A percentile compares a stretch with the other conserved stretches of the same genome.
phyloP scores from a whole-genome alignment of 2,797 vertebrate genomes.

The Remorina albescens region DNA sequence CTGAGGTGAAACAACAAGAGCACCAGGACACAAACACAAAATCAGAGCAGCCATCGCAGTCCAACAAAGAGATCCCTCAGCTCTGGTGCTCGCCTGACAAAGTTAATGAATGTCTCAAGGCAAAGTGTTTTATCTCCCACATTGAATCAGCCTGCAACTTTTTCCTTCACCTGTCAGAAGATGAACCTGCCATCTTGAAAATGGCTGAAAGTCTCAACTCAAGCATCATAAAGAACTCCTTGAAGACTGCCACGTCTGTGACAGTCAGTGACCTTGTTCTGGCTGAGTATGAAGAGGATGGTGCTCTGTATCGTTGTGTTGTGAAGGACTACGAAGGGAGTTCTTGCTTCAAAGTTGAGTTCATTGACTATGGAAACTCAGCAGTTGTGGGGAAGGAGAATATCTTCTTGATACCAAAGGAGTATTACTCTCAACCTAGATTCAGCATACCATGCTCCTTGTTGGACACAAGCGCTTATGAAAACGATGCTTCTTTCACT shows the following conservation, averaged over 20 bases:
- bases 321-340: slow-evolving; percentile 73
- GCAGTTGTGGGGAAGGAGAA: slow-evolving; percentile 79
- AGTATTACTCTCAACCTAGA: slow-evolving; percentile 81
- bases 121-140: slow-evolving; percentile 83
- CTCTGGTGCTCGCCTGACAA: slow-evolving; percentile 75
- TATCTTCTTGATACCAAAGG: slow-evolving; percentile 76
- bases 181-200: slow-evolving; percentile 84
- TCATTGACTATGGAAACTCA: slow-evolving; percentile 91
- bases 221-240: slow-evolving; percentile 41
- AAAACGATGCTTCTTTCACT: slow-evolving; percentile 74
- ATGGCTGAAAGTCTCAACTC: slow-evolving; percentile 84
- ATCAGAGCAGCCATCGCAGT: background rate
- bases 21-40: background rate
- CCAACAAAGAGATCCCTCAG: slow-evolving; percentile 37
- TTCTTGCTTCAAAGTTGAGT: slow-evolving; percentile 83
- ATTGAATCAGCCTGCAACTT: slow-evolving; percentile 80
- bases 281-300: slow-evolving; percentile 81
- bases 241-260: slow-evolving; percentile 48
- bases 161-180: slow-evolving; percentile 87
- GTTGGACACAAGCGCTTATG: slow-evolving; percentile 61
- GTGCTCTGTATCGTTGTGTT: slow-evolving; percentile 86
- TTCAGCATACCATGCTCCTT: slow-evolving; percentile 87
- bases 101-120: slow-evolving; percentile 75
- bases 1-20: background rate
- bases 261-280: slow-evolving; percentile 81